Percentiles rank a stretch among this genome's conserved stretches.
phyloP scores from a whole-genome alignment of 2,797 vertebrate species.

The Balearica regulorum region DNA sequence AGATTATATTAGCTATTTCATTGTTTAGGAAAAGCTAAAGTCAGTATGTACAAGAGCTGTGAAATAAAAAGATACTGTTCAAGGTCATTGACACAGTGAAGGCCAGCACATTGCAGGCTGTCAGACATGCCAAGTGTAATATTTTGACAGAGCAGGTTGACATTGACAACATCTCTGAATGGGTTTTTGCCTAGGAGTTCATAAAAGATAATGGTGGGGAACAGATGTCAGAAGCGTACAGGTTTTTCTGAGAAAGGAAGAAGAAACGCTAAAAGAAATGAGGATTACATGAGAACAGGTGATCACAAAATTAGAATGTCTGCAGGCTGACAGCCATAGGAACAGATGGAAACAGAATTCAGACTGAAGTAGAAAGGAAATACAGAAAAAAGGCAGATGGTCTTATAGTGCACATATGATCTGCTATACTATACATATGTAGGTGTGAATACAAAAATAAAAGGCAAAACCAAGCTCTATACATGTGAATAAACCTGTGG shows the following conservation, averaged over 20 bases:
- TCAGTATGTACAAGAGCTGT: not conserved
- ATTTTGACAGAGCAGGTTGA: slow-evolving; percentile 8
- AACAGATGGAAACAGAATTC: slow-evolving; percentile 38
- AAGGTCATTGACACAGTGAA: not conserved
- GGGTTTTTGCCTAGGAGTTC: slow-evolving; percentile 9
- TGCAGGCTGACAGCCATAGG: slow-evolving; percentile 31
- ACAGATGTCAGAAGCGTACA: slow-evolving; percentile 17
- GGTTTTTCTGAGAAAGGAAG: slow-evolving; percentile 6
- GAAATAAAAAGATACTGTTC: not conserved
- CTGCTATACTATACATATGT: not conserved
- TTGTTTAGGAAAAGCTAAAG: not conserved
- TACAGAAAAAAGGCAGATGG: not conserved
- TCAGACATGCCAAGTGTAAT: not conserved
- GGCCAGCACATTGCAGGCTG: not conserved
- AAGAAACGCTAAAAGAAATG: not conserved
- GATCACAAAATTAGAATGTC: slow-evolving; percentile 34
- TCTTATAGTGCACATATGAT: not conserved
- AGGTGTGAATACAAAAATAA: not conserved
- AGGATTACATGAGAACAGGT: slow-evolving; percentile 37
- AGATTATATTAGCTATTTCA: not conserved
- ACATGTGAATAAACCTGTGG: not conserved
- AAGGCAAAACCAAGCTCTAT: not conserved
- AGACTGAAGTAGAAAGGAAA: slow-evolving; percentile 13
- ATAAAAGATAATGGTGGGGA: slow-evolving; percentile 28
- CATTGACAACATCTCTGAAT: not conserved